These are phyloP conservation scores for Parazoanthus swiftii DNA, from an alignment of 92 coral and sea anemone genomes.

Conservation along the genomic window DNA sequence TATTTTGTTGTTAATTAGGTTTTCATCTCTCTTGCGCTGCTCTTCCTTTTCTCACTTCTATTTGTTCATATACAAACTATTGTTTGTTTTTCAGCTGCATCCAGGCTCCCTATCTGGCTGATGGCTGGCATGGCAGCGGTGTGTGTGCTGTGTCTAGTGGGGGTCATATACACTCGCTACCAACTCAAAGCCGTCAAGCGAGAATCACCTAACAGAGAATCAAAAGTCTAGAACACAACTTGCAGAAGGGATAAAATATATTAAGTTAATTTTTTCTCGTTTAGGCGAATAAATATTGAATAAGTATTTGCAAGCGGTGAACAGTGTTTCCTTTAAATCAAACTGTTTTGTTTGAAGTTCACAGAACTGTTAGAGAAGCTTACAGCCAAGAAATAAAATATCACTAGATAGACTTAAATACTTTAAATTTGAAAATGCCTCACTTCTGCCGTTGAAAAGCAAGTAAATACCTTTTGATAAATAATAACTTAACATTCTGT, in stretches of 20 bases:
- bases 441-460: too few relatives aligned
- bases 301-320: neutral
- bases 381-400: too few relatives aligned
- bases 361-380: neutral
- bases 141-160: conserved; percentile 24
- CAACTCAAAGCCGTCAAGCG: conserved; percentile 27
- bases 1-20: too few relatives aligned
- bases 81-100: neutral
- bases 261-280: neutral
- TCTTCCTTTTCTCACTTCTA: neutral
- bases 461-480: too few relatives aligned
- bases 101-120: conserved; percentile 15
- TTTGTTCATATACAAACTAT: neutral
- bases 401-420: too few relatives aligned
- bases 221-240: conserved; percentile 1
- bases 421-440: too few relatives aligned
- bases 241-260: neutral
- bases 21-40: too few relatives aligned
- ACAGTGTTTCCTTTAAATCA: too few relatives aligned
- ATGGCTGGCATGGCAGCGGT: conserved; percentile 27
- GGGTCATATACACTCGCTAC: conserved; percentile 18
- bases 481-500: too few relatives aligned
- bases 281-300: neutral
- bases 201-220: neutral
- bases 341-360: neutral